Conservation (phyloP, 2,797 vertebrate genomes). For the Neosilurus mollespiculum region DNA sequence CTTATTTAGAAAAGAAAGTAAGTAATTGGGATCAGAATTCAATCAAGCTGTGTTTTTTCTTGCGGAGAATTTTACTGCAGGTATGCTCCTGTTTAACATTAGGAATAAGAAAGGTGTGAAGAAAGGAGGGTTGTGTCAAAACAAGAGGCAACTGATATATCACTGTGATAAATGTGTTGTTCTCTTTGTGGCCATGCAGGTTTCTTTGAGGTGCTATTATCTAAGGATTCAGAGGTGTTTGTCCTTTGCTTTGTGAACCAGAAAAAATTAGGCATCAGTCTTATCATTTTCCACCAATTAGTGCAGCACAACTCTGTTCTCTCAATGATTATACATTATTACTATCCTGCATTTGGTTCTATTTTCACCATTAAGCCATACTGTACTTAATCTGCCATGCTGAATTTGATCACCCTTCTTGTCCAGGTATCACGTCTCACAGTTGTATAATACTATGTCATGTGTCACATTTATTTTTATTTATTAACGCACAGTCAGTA, state of each 20-base stretch:
- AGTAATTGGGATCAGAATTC: slow-evolving; percentile 39
- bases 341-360: background rate
- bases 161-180: slow-evolving; percentile 38
- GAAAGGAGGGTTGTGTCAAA: slow-evolving; percentile 23
- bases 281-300: background rate
- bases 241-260: slow-evolving; percentile 13
- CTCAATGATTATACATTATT: background rate
- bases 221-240: slow-evolving; percentile 28
- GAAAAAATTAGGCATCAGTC: slow-evolving; percentile 25
- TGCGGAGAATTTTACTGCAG: slow-evolving; percentile 16
- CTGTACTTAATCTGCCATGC: background rate
- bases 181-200: slow-evolving; percentile 17
- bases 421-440: background rate
- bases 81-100: slow-evolving; percentile 35
- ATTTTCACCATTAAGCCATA: background rate
- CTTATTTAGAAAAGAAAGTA: slow-evolving; percentile 29
- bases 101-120: slow-evolving; percentile 20
- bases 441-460: background rate
- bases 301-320: background rate
- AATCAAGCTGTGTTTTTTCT: slow-evolving; percentile 32
- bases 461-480: background rate
- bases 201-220: slow-evolving; percentile 16
- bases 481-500: background rate
- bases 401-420: background rate
- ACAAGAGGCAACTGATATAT: slow-evolving; percentile 33